Percentiles rank a stretch among this genome's conserved stretches.
Conservation (phyloP, 2,888 invertebrate genomes). For the Tenthredo amoena region DNA sequence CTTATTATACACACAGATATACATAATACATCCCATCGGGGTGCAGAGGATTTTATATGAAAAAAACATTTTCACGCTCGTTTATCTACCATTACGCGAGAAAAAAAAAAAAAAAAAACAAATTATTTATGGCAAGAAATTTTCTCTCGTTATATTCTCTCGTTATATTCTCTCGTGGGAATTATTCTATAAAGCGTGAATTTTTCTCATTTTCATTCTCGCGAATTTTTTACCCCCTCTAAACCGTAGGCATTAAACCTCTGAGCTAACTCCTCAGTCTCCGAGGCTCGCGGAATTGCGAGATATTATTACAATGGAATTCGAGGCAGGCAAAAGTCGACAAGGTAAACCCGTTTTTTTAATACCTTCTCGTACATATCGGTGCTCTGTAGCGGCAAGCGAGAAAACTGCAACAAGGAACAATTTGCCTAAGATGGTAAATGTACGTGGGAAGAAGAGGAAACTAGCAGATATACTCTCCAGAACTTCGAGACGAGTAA, state of each 20-base stretch:
- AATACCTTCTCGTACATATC: neutral
- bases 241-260: neutral
- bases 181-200: neutral
- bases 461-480: neutral
- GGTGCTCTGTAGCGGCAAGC: neutral
- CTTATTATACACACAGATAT: neutral
- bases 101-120: neutral
- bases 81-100: neutral
- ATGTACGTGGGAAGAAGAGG: neutral
- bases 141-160: neutral
- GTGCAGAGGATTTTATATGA: neutral
- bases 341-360: slow-evolving; percentile 42
- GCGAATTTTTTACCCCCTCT: neutral
- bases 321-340: slow-evolving; percentile 5
- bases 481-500: neutral
- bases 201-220: neutral
- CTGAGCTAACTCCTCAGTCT: neutral
- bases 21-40: neutral
- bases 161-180: neutral
- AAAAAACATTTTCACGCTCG: neutral
- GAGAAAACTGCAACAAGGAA: neutral
- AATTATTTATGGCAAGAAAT: neutral
- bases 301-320: slow-evolving; percentile 42
- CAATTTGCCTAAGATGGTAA: neutral
- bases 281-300: neutral